These are phyloP conservation scores for Vicugna pacos DNA, from an alignment of 2,113 vertebrate species.

Conservation along the genomic window DNA sequence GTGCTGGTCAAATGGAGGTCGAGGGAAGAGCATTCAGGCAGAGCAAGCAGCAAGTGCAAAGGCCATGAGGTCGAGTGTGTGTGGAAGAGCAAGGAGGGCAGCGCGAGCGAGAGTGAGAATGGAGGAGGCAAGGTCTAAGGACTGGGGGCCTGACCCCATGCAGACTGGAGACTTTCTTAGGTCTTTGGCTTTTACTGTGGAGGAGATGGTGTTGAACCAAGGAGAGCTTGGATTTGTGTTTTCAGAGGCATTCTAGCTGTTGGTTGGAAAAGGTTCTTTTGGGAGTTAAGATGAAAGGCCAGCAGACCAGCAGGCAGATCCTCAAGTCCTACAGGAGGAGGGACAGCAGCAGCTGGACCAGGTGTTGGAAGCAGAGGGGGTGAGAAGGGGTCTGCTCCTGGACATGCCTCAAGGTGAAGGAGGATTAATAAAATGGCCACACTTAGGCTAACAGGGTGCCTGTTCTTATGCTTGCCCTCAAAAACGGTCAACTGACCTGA, in stretches of 20 bases:
- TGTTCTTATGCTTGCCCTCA: too few relatives aligned
- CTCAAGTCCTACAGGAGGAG: background rate
- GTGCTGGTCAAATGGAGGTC: background rate
- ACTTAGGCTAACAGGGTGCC: too few relatives aligned
- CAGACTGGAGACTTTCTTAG: background rate
- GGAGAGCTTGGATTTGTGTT: background rate
- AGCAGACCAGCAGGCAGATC: background rate
- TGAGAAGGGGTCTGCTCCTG: background rate
- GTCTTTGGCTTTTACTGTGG: background rate
- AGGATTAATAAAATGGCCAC: too few relatives aligned
- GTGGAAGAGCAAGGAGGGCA: background rate
- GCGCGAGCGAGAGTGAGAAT: accelerated
- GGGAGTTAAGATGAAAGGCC: background rate
- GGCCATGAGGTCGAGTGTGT: background rate
- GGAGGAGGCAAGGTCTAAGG: background rate
- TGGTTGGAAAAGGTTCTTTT: background rate
- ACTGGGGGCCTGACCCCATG: background rate
- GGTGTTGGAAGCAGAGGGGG: background rate
- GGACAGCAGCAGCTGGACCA: background rate
- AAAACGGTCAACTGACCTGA: too few relatives aligned
- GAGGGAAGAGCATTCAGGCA: background rate
- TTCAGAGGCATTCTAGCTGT: background rate
- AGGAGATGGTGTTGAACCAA: background rate
- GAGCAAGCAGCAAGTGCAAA: background rate
- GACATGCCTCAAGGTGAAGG: background rate